phyloP scores from a whole-genome alignment of 23 tunicate species.

The Aplidium turbinatum region DNA sequence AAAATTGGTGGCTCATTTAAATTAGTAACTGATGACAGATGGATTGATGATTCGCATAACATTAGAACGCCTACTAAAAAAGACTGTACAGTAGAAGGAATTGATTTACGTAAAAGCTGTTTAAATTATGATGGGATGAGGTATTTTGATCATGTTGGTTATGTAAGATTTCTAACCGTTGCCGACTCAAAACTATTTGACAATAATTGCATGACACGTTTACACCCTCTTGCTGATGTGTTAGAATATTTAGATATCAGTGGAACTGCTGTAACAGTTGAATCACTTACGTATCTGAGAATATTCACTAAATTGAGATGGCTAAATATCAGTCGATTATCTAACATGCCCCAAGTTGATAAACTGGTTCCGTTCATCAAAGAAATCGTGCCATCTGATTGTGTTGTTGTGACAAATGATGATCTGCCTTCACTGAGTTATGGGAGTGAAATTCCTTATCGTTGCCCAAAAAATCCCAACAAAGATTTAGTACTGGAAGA shows the following conservation, averaged over 20 bases:
- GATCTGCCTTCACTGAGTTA: slow-evolving; percentile 33
- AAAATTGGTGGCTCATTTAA: slow-evolving; percentile 72
- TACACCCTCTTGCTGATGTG: slow-evolving; percentile 50
- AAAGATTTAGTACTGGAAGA: slow-evolving; percentile 41
- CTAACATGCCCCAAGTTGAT: slow-evolving; percentile 30
- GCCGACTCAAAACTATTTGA: slow-evolving; percentile 57
- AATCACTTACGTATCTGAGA: slow-evolving; percentile 45
- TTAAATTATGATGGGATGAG: slow-evolving; percentile 43
- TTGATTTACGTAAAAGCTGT: slow-evolving; percentile 48
- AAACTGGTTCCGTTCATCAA: slow-evolving; percentile 46
- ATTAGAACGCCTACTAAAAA: slow-evolving; percentile 56
- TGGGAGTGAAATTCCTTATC: slow-evolving; percentile 54
- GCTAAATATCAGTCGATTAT: slow-evolving; percentile 64
- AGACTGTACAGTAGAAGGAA: slow-evolving; percentile 53
- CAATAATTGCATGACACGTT: slow-evolving; percentile 38
- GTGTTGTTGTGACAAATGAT: slow-evolving; percentile 64
- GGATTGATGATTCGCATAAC: slow-evolving; percentile 50
- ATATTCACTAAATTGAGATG: slow-evolving; percentile 53
- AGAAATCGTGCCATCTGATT: slow-evolving; percentile 64
- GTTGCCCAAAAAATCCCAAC: slow-evolving; percentile 30
- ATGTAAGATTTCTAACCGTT: slow-evolving; percentile 57
- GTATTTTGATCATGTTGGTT: slow-evolving; percentile 30
- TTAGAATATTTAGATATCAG: slow-evolving; percentile 78
- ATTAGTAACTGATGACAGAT: slow-evolving; percentile 58
- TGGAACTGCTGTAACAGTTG: slow-evolving; percentile 62